Percentiles rank a stretch among this genome's conserved stretches.
These are phyloP conservation scores for Metridium senile DNA, from an alignment of 92 coral and sea anemone genomes.

Conservation along the genomic window DNA sequence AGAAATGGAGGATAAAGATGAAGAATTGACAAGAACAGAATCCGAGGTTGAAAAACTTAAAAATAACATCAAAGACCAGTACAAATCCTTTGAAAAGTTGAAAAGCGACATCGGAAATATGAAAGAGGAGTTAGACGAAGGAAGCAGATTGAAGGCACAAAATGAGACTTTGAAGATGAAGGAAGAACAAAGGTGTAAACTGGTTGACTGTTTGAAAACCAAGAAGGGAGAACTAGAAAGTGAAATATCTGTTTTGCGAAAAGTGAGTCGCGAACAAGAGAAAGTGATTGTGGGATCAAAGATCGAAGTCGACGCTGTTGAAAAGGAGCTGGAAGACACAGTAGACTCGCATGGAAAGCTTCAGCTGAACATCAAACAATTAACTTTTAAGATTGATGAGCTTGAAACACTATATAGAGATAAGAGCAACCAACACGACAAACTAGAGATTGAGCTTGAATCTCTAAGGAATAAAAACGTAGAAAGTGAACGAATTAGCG, in stretches of 20 bases:
- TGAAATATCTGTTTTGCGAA: neutral
- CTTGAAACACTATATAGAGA: neutral
- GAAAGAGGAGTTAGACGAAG: conserved; percentile 12
- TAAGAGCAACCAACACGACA: neutral
- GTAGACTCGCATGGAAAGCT: conserved; percentile 1
- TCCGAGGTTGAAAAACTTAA: conserved; percentile 17
- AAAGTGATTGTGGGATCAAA: neutral
- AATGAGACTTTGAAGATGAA: conserved; percentile 17
- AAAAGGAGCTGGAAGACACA: conserved; percentile 28
- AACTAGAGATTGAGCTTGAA: neutral
- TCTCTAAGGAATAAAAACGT: neutral
- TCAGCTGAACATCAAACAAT: conserved; percentile 13
- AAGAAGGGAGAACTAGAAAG: conserved; percentile 10
- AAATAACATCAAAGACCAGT: conserved; percentile 19
- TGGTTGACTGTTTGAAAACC: conserved; percentile 26
- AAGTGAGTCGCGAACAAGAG: neutral
- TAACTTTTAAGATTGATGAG: neutral
- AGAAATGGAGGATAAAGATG: conserved; percentile 2
- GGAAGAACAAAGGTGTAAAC: conserved; percentile 16
- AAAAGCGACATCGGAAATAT: conserved; percentile 4
- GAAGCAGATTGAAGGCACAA: conserved; percentile 8
- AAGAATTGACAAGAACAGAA: conserved; percentile 16
- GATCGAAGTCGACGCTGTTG: neutral
- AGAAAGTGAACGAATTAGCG: neutral
- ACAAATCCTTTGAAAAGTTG: conserved; percentile 3